These are phyloP conservation scores for Pteromalus puparum DNA, from an alignment of 1,140 invertebrate species.

Conservation along the genomic window DNA sequence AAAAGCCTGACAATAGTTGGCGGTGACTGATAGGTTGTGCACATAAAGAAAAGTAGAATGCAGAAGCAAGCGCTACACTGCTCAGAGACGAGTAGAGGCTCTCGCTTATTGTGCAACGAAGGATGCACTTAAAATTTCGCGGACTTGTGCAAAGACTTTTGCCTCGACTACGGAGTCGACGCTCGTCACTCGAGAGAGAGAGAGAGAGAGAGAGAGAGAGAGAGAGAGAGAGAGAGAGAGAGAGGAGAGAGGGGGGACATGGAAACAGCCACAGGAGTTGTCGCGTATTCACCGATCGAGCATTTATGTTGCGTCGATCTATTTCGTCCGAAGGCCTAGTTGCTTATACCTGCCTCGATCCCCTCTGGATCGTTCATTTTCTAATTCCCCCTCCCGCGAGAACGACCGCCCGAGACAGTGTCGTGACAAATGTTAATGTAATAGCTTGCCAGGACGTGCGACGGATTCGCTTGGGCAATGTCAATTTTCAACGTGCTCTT, in stretches of 20 bases:
- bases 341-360: background rate
- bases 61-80: background rate
- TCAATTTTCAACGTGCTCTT: constrained; percentile 19
- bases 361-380: background rate
- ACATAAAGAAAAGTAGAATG: constrained; percentile 13
- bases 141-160: constrained; percentile 17
- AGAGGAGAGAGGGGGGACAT: no score
- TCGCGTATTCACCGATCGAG: constrained; percentile 7
- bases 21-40: background rate
- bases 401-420: background rate
- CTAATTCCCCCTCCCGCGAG: background rate
- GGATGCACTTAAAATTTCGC: constrained; percentile 42
- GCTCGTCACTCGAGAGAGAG: background rate
- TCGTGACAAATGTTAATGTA: constrained; percentile 27
- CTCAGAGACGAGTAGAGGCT: background rate
- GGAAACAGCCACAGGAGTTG: no score
- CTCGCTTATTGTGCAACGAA: background rate
- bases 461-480: constrained; percentile 4
- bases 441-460: background rate
- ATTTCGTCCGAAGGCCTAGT: constrained; percentile 27
- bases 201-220: no score
- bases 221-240: no score
- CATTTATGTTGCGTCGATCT: constrained; percentile 27
- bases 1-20: no score
- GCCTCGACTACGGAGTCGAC: background rate